These are phyloP conservation scores for Nomada fucata DNA, from an alignment of 2,888 invertebrate genomes.

Conservation along the genomic window DNA sequence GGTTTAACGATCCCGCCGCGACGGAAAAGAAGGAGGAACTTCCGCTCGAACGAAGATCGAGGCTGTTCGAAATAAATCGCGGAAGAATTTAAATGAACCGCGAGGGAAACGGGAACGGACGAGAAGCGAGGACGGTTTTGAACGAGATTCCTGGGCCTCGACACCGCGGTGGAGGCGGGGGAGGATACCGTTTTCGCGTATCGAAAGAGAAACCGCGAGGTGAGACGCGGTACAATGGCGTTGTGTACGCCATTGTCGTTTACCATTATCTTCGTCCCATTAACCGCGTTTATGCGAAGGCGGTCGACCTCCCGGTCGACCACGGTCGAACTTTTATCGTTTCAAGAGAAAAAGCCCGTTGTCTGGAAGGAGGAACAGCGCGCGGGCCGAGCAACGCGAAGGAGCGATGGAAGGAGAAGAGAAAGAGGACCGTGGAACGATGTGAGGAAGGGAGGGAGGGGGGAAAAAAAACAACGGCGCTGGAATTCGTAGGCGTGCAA, in stretches of 20 bases:
- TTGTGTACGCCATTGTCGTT: conserved; percentile 61
- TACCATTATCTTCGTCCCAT: conserved; percentile 67
- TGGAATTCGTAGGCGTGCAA: conserved; percentile 74
- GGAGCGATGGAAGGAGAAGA: conserved; percentile 4
- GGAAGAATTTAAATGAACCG: not conserved
- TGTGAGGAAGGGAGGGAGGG: conserved; percentile 30
- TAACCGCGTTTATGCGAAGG: conserved; percentile 66
- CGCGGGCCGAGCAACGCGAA: conserved; percentile 22
- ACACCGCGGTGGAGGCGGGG: not conserved
- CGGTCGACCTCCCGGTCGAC: conserved; percentile 51
- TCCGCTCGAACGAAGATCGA: not conserved
- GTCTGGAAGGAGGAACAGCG: not conserved
- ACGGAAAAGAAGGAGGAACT: no score
- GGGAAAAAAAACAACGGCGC: conserved; percentile 53
- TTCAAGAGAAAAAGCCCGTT: conserved; percentile 28
- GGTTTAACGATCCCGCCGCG: no score
- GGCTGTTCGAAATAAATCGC: not conserved
- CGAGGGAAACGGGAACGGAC: not conserved
- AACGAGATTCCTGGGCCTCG: conserved; percentile 6
- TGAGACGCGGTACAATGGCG: conserved; percentile 55
- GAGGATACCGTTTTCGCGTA: conserved; percentile 43
- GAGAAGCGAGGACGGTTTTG: not conserved
- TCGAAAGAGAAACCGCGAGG: conserved; percentile 64
- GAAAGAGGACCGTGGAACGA: conserved; percentile 27
- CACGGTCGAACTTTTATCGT: conserved; percentile 50